These are phyloP conservation scores for Penaeus indicus DNA, from an alignment of 1,140 invertebrate species.

Conservation along the genomic window DNA sequence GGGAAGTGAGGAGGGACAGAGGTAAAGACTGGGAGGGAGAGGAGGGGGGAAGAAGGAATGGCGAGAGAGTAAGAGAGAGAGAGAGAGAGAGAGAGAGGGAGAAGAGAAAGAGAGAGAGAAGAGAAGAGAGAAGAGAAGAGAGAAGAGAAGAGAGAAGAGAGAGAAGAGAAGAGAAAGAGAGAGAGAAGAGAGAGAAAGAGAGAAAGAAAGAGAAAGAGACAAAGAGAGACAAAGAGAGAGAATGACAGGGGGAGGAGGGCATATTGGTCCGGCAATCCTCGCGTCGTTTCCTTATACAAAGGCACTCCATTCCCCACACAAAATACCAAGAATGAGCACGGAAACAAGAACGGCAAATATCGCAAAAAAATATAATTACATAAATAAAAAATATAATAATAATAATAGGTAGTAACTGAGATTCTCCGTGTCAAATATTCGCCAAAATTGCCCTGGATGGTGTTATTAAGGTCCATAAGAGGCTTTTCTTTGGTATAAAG, in stretches of 20 bases:
- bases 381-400: neutral
- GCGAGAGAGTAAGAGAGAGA: neutral
- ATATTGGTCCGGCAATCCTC: too few species aligned
- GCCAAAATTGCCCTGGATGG: too few species aligned
- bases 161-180: neutral
- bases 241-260: neutral
- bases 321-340: too few species aligned
- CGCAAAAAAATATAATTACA: conserved; percentile 21
- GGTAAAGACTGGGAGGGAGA: neutral
- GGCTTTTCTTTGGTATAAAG: too few species aligned
- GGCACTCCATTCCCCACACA: too few species aligned
- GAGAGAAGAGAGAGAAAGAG: neutral
- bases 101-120: neutral
- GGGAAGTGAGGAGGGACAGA: too few species aligned
- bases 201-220: neutral
- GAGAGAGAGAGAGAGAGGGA: neutral
- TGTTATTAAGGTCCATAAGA: too few species aligned
- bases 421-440: too few species aligned
- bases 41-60: neutral
- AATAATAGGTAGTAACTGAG: too few species aligned
- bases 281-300: too few species aligned
- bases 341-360: too few species aligned
- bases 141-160: neutral
- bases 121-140: neutral
- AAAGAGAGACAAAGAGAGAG: neutral